phyloP scores from a whole-genome alignment of 2,113 vertebrate species.

The Tetraodon nigroviridis region DNA sequence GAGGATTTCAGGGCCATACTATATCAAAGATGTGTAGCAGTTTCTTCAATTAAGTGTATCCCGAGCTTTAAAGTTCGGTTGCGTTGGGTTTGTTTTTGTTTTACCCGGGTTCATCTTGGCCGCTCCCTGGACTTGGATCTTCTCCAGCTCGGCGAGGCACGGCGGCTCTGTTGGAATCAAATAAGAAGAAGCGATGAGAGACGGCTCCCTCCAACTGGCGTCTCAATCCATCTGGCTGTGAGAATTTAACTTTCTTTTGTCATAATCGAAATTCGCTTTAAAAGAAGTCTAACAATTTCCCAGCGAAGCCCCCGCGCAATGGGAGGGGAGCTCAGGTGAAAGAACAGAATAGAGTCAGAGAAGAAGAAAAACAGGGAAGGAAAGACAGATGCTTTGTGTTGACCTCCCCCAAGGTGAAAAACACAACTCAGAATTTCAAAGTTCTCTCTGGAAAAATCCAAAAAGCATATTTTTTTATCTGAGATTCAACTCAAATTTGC shows the following conservation, averaged over 20 bases:
- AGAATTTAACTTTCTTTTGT: slow-evolving; percentile 38
- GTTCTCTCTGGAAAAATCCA: background rate
- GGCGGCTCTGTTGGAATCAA: slow-evolving; percentile 81
- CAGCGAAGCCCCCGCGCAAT: slow-evolving; percentile 21
- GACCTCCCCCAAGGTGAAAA: background rate
- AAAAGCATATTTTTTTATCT: slow-evolving; percentile 3
- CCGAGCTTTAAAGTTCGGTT: background rate
- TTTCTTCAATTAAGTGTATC: background rate
- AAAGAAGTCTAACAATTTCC: slow-evolving; percentile 34
- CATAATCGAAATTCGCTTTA: slow-evolving; percentile 48
- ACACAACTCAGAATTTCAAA: background rate
- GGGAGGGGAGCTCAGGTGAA: slow-evolving; percentile 29
- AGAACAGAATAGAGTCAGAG: slow-evolving; percentile 31
- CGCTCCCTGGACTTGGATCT: slow-evolving; percentile 88
- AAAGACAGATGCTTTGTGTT: slow-evolving; percentile 12
- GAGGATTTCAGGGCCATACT: too few species aligned
- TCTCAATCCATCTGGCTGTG: slow-evolving; percentile 50
- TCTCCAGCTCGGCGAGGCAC: slow-evolving; percentile 90
- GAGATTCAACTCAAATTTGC: background rate
- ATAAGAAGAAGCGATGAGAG: slow-evolving; percentile 43
- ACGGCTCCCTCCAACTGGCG: slow-evolving; percentile 34
- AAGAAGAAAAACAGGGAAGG: slow-evolving; percentile 26
- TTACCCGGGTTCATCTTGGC: slow-evolving; percentile 82
- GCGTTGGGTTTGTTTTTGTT: slow-evolving; percentile 7
- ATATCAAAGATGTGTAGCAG: background rate